A percentile compares a stretch with the other conserved stretches of the same genome.
These are phyloP conservation scores for Oryzaephilus surinamensis DNA, from an alignment of 1,140 invertebrate genomes.

Conservation along the genomic window DNA sequence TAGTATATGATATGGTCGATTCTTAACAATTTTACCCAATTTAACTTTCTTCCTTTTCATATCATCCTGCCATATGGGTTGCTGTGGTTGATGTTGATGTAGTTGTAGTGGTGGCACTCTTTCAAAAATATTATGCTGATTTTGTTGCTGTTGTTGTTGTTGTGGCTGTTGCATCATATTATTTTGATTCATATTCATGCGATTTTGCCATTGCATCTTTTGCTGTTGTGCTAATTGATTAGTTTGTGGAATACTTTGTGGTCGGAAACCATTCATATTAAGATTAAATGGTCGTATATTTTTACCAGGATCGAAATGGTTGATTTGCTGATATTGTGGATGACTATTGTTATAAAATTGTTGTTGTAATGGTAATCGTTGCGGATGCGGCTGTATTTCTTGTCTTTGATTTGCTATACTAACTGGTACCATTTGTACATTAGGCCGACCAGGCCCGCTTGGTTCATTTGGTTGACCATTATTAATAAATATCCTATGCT, in stretches of 20 bases:
- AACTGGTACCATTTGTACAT: conserved; percentile 27
- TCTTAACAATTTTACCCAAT: conserved; percentile 43
- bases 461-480: conserved; percentile 29
- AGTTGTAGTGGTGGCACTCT: conserved; percentile 57
- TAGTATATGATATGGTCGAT: conserved; percentile 39
- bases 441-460: conserved; percentile 31
- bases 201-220: conserved; percentile 16
- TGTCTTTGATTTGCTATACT: conserved; percentile 19
- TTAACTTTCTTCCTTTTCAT: conserved; percentile 52
- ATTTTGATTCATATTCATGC: conserved; percentile 13
- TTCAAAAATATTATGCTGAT: conserved; percentile 41
- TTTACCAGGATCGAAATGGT: conserved; percentile 36
- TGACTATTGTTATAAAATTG: conserved; percentile 26
- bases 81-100: conserved; percentile 53
- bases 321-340: conserved; percentile 25
- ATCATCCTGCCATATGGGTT: conserved; percentile 51
- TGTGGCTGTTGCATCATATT: conserved; percentile 7
- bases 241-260: conserved; percentile 16
- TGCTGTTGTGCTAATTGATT: conserved; percentile 20
- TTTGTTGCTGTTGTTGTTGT: conserved; percentile 26
- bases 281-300: conserved; percentile 37
- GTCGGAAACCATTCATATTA: conserved; percentile 17
- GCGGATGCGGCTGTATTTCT: conserved; percentile 25
- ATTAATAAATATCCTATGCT: conserved; percentile 30
- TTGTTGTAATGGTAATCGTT: conserved; percentile 34